Base-by-base conservation (phyloP, 1,140 invertebrate genomes). In the Lepidostoma basale region DNA sequence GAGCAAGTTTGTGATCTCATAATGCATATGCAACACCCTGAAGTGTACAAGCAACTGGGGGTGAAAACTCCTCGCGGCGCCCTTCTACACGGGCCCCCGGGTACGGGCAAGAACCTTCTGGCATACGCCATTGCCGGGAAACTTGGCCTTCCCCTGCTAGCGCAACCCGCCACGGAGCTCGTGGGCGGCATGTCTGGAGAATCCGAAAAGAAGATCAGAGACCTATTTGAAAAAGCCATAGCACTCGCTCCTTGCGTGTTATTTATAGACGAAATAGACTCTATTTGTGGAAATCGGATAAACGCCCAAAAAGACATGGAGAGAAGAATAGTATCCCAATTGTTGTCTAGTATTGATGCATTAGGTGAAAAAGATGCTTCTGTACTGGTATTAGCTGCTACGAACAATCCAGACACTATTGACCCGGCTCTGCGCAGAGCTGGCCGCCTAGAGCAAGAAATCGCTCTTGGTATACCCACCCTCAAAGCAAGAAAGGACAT, bases 221-320 rank as follows among this genome's bases (percentile, higher is more conserved):
- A 96, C 67, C 76, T 98, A 3, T 99, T 99, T 84, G 90, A 95
- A 30, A 88, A 91, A 77, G 96, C 95, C 16, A 77, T 87, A 3
- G 76, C 85, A 28, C 76, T 78, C 45, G 87, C 92, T 28, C 94
- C 94, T 0, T 94, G 93, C 79, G 86, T 98, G 22, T 78, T 98
- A n/a, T 96, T 98, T 74, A 89, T 98, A 62, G 96, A 98, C 81
- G 94, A 97, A 83, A 92, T 98, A 60, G 96, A 98, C 84, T 89
- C 92, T 22, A 90, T 98, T 62, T 92, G 91, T 28, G 90, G 90
- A 9, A 94, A 92, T 73, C 86, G 95, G 76, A 90, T 96, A 66
- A 91, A 88, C 70, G 93, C 95, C 1, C 91, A 94, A 73, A 92
- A 92, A 77, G 96, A 97, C 77, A 98, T 98, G 96, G 96, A 98